These are phyloP conservation scores for Cyclophora albipunctata DNA, from an alignment of 2,888 invertebrate species.

Conservation along the genomic window DNA sequence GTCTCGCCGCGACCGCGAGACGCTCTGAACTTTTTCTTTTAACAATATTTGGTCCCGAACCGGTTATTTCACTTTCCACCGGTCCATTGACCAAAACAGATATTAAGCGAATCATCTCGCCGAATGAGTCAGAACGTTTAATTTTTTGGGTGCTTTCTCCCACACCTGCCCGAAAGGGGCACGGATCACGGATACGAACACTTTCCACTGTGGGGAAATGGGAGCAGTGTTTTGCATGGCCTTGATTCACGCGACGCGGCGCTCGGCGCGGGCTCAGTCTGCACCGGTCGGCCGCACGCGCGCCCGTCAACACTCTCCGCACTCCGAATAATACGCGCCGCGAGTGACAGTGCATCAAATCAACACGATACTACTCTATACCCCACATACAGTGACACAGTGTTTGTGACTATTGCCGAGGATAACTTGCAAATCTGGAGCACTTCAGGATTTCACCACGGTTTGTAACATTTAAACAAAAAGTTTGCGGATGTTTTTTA, in stretches of 20 bases:
- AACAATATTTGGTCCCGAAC: slow-evolving; percentile 49
- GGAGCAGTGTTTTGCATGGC: slow-evolving; percentile 68
- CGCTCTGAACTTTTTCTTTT: slow-evolving; percentile 39
- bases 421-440: slow-evolving; percentile 62
- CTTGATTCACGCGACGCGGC: slow-evolving; percentile 53
- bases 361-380: slow-evolving; percentile 10
- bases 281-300: slow-evolving; percentile 43
- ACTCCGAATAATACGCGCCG: slow-evolving; percentile 28
- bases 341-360: slow-evolving; percentile 39
- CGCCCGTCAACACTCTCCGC: slow-evolving; percentile 20
- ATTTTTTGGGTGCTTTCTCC: slow-evolving; percentile 71
- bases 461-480: slow-evolving; percentile 32
- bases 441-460: slow-evolving; percentile 43
- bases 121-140: slow-evolving; percentile 61
- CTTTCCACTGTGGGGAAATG: slow-evolving; percentile 69
- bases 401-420: slow-evolving; percentile 35
- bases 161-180: slow-evolving; percentile 68
- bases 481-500: slow-evolving; percentile 2
- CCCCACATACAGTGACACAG: slow-evolving; percentile 24
- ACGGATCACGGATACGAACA: slow-evolving; percentile 69
- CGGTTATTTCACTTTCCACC: slow-evolving; percentile 64
- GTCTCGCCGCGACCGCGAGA: slow-evolving; percentile 5
- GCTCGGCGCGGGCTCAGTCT: slow-evolving; percentile 28
- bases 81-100: slow-evolving; percentile 30
- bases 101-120: slow-evolving; percentile 46